These are phyloP conservation scores for Sarcophaga subvicina DNA, from an alignment of 2,888 invertebrate species.

Conservation along the genomic window DNA sequence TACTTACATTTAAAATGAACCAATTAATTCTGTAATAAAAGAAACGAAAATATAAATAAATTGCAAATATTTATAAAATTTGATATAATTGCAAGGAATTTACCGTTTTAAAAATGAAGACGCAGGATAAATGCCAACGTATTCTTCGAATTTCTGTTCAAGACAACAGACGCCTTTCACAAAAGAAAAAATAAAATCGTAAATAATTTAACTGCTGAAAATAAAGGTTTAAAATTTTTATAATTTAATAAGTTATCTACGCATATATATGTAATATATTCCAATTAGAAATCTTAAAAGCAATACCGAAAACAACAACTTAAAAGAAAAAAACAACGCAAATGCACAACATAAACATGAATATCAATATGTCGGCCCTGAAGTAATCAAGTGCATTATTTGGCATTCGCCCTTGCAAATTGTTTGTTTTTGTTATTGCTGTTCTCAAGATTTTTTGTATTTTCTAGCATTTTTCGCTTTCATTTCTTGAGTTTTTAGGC, in stretches of 20 bases:
- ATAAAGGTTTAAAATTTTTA: constrained; percentile 1
- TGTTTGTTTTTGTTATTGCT: constrained; percentile 4
- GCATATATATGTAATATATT: neutral
- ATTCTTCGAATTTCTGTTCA: neutral
- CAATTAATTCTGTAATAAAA: constrained; percentile 32
- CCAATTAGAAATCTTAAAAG: constrained; percentile 29
- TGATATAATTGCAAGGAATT: neutral
- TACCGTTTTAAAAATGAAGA: constrained; percentile 38
- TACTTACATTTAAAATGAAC: constrained; percentile 46
- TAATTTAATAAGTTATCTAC: neutral
- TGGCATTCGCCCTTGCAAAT: constrained; percentile 56
- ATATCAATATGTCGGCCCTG: constrained; percentile 50
- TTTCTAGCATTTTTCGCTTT: constrained; percentile 18
- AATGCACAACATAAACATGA: constrained; percentile 14
- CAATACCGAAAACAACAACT: constrained; percentile 11
- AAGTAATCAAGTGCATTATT: constrained; percentile 60
- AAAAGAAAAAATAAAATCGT: constrained; percentile 31
- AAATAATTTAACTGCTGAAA: constrained; percentile 19
- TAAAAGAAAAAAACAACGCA: neutral
- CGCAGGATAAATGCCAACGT: constrained; percentile 5
- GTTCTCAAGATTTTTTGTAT: neutral
- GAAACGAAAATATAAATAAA: neutral
- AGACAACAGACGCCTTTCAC: neutral
- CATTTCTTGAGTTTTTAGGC: neutral
- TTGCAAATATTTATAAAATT: neutral